Conservation (phyloP, 1,140 invertebrate species). For the Macrocentrus cingulum region DNA sequence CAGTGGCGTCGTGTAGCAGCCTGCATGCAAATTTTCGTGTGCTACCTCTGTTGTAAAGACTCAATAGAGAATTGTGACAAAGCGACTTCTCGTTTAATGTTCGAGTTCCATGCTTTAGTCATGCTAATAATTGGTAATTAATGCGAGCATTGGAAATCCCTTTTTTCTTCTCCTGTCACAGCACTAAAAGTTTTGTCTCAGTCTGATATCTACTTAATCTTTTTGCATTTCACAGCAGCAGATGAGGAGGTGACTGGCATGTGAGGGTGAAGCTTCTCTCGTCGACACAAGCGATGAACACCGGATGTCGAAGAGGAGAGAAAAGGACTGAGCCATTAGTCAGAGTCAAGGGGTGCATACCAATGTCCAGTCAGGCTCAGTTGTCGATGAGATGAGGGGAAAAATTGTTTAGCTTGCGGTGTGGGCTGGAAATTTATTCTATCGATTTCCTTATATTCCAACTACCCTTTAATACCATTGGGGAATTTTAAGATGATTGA, state of each 20-base stretch:
- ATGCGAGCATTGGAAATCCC: not conserved
- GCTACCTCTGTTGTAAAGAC: not conserved
- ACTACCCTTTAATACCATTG: no score
- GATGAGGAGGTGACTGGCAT: no score
- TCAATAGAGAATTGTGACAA: slow-evolving; percentile 31
- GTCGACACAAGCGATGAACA: not conserved
- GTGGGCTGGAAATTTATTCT: not conserved
- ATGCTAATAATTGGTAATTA: not conserved
- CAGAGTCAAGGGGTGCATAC: slow-evolving; percentile 20
- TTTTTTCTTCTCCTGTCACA: no score
- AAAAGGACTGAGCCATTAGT: slow-evolving; percentile 11
- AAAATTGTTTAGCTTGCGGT: slow-evolving; percentile 10
- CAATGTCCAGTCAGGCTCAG: slow-evolving; percentile 12
- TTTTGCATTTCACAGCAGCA: no score
- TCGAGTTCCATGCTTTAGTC: slow-evolving; percentile 30
- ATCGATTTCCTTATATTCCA: no score
- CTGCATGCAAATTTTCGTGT: slow-evolving; percentile 23
- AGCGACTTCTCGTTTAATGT: slow-evolving; percentile 39
- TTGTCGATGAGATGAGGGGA: not conserved
- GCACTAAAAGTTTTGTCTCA: no score
- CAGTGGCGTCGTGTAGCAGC: no score
- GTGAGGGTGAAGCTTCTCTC: no score
- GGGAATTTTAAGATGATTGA: no score
- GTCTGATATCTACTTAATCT: no score
- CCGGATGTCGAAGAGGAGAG: not conserved